Conservation (phyloP, 2,888 invertebrate species). For the Mystacides longicornis region DNA sequence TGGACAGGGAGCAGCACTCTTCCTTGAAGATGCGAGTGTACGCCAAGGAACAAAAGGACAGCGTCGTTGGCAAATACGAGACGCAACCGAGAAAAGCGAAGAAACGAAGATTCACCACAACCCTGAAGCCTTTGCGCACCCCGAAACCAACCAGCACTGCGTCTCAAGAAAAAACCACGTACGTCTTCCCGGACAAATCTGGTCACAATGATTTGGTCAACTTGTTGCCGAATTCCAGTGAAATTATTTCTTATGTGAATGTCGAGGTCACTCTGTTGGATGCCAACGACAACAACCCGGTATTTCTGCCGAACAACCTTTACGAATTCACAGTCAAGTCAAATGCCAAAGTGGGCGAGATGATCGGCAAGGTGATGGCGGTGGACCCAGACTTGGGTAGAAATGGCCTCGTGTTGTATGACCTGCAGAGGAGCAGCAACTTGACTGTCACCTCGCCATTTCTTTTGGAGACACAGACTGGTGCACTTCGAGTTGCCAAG, state of each 20-base stretch:
- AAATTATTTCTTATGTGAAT: conserved; percentile 52
- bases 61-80: conserved; percentile 52
- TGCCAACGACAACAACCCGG: conserved; percentile 87
- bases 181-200: conserved; percentile 43
- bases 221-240: conserved; percentile 37
- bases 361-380: conserved; percentile 72
- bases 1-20: conserved; percentile 72
- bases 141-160: conserved; percentile 28
- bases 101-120: conserved; percentile 36
- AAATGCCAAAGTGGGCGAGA: conserved; percentile 60
- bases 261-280: conserved; percentile 79
- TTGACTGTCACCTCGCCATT: conserved; percentile 60
- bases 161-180: conserved; percentile 41
- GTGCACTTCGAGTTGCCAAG: conserved; percentile 59
- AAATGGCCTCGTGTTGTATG: conserved; percentile 66
- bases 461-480: conserved; percentile 62
- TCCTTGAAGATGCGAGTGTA: conserved; percentile 68
- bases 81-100: conserved; percentile 35
- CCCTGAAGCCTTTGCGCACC: background rate
- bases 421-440: conserved; percentile 61
- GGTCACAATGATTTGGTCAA: conserved; percentile 41
- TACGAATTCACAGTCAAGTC: conserved; percentile 70
- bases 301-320: conserved; percentile 74
- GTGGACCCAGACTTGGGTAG: conserved; percentile 73
- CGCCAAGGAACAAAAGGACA: conserved; percentile 68